Percentiles rank a stretch among this genome's conserved stretches.
These are phyloP conservation scores for Pygoscelis adeliae DNA, from an alignment of 2,113 vertebrate genomes.

Conservation along the genomic window DNA sequence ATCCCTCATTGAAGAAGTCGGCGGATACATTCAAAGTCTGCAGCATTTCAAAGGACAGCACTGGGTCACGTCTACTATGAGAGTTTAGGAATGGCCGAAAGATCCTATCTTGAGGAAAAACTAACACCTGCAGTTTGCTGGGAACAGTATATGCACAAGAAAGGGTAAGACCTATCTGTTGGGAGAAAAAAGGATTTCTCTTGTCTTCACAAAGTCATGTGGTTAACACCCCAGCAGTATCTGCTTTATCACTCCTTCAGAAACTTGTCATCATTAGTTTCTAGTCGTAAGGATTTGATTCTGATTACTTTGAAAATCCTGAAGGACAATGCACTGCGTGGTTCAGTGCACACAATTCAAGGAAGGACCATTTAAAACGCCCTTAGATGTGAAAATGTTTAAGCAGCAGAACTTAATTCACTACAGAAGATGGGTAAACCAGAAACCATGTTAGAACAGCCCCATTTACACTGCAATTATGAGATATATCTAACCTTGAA, in stretches of 20 bases:
- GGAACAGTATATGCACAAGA: not conserved
- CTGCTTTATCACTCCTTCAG: not conserved
- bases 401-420: constrained; percentile 26
- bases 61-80: too few relatives aligned
- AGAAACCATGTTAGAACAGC: not conserved
- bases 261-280: not conserved
- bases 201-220: not conserved
- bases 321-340: not conserved
- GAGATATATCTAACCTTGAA: not conserved
- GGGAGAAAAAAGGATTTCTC: not conserved
- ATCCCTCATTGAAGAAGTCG: not conserved
- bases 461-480: not conserved
- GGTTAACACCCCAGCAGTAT: not conserved
- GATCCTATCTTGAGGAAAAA: not conserved
- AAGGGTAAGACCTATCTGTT: not conserved
- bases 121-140: not conserved
- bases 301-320: not conserved
- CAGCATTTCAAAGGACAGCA: not conserved
- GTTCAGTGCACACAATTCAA: constrained; percentile 2
- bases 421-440: not conserved
- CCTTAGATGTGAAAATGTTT: constrained; percentile 3
- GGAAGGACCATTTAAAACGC: not conserved
- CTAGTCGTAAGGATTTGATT: not conserved
- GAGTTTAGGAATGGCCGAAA: not conserved
- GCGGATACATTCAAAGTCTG: not conserved